Conservation (phyloP, 2,888 invertebrate species). For the Tricholauxania praeusta region DNA sequence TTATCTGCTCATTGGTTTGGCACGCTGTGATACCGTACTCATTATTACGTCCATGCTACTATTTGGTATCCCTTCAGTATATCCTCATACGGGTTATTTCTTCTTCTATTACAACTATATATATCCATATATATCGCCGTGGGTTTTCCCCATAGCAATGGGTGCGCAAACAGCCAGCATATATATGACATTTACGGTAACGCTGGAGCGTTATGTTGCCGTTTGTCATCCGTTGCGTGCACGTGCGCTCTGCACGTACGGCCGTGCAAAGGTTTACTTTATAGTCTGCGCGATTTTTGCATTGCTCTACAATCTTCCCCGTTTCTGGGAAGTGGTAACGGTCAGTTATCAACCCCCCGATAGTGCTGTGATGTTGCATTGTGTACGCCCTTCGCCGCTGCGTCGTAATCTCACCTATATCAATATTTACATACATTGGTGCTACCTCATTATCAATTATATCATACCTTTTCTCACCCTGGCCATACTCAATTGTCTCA, state of each 20-base stretch:
- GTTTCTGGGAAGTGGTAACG: slow-evolving; percentile 78
- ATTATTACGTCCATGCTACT: slow-evolving; percentile 87
- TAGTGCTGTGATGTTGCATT: slow-evolving; percentile 75
- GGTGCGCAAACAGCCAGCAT: slow-evolving; percentile 94
- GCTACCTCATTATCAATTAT: slow-evolving; percentile 94
- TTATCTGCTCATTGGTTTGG: slow-evolving; percentile 92
- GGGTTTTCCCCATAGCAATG: slow-evolving; percentile 85
- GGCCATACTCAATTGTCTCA: slow-evolving; percentile 90
- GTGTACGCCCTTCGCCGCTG: slow-evolving; percentile 77
- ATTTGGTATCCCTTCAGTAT: slow-evolving; percentile 89
- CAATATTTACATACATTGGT: slow-evolving; percentile 91
- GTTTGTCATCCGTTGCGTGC: slow-evolving; percentile 92
- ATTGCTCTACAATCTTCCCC: slow-evolving; percentile 86
- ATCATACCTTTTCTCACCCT: slow-evolving; percentile 90
- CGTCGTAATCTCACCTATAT: slow-evolving; percentile 81
- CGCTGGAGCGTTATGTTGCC: slow-evolving; percentile 94
- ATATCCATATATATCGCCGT: slow-evolving; percentile 84
- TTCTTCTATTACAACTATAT: slow-evolving; percentile 83
- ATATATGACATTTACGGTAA: slow-evolving; percentile 90
- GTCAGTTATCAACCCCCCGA: slow-evolving; percentile 62
- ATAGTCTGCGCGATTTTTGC: slow-evolving; percentile 84
- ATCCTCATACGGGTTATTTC: slow-evolving; percentile 82
- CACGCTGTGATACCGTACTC: slow-evolving; percentile 92
- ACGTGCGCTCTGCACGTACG: slow-evolving; percentile 90
- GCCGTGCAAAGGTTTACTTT: slow-evolving; percentile 87